A percentile compares a stretch with the other conserved stretches of the same genome.
Evolutionary conservation across 2,888 invertebrate species (phyloP).

Genomic region (Mamestra brassicae): DNA sequence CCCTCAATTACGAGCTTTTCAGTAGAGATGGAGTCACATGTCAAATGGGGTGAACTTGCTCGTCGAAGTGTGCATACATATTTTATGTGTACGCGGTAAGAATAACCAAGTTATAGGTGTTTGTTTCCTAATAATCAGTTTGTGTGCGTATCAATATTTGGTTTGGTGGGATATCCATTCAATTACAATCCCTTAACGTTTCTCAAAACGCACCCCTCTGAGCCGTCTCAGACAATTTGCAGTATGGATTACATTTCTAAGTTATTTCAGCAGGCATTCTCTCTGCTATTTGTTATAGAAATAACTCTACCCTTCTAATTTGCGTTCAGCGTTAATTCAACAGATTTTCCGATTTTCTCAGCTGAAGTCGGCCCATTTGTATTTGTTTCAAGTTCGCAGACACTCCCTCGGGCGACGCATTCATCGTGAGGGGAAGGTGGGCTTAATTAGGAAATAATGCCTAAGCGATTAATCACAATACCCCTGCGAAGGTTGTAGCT

Average conservation of each 20-base stretch:
- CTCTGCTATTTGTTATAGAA: constrained; percentile 59
- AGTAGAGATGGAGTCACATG: constrained; percentile 78
- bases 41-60: constrained; percentile 80
- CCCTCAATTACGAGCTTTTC: constrained; percentile 87
- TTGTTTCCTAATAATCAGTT: constrained; percentile 35
- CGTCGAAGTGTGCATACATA: constrained; percentile 75
- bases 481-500: constrained; percentile 71
- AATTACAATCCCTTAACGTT: constrained; percentile 37
- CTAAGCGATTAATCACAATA: constrained; percentile 89
- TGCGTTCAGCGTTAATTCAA: constrained; percentile 81
- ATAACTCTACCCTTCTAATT: constrained; percentile 77
- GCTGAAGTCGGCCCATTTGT: constrained; percentile 77
- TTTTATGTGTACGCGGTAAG: constrained; percentile 66
- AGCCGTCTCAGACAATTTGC: constrained; percentile 49
- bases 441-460: constrained; percentile 90
- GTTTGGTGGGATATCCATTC: constrained; percentile 18
- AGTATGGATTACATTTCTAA: constrained; percentile 60
- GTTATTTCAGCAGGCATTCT: constrained; percentile 61
- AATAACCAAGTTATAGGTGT: constrained; percentile 58
- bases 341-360: constrained; percentile 84
- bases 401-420: constrained; percentile 81
- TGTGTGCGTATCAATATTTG: constrained; percentile 43
- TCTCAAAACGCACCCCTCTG: constrained; percentile 22
- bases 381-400: constrained; percentile 82
- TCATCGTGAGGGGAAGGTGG: constrained; percentile 83